Base-by-base conservation (phyloP, 2,113 vertebrate species). In the Callipepla squamata region DNA sequence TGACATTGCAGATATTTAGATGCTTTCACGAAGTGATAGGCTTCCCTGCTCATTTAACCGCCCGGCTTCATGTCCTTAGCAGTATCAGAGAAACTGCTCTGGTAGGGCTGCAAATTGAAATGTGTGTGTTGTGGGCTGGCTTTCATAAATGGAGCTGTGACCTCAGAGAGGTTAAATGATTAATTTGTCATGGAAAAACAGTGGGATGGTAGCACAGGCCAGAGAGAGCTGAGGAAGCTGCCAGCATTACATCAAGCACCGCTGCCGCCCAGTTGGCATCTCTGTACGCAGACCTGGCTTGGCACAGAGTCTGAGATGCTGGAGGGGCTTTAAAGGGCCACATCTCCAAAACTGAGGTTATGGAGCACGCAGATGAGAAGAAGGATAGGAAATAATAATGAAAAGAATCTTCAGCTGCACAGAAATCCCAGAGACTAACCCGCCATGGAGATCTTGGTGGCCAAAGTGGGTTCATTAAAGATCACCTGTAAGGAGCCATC, bases 1-100 rank as follows among this genome's bases (percentile, higher is more conserved):
- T 80, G 94, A 87, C 93, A 80, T 55, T 85, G 53, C 74, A 42
- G 19, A 81, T 89, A 93, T 90, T 93, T 61, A 92, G 47, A 14
- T 15, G 68, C 42, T 89, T 72, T 63, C 88, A 11, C 0, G 0
- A 82, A 36, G 26, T 63, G 72, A 85, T 89, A 83, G 88, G 62
- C 73, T 81, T 38, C 88, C 92, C 73, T 78, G 83, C 65, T 89
- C 94, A 78, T 75, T 94, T 79, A 72, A 53, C 92, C 19, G 40
- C 83, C 83, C 21, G 2, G 61, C 48, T 78, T 55, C 11, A 0
- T 1, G 23, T 34, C 79, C 47, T 90, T 21, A 70, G 18, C 28
- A 11, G 55, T 8, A 17, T 55, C 74, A 85, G 80, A 59, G 66
- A 61, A 75, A 67, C 34, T 5, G 32, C 61, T 65, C 69, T 53